A percentile compares a stretch with the other conserved stretches of the same genome.
Conservation (phyloP, 2,113 vertebrate species). For the Accipiter virgatus region DNA sequence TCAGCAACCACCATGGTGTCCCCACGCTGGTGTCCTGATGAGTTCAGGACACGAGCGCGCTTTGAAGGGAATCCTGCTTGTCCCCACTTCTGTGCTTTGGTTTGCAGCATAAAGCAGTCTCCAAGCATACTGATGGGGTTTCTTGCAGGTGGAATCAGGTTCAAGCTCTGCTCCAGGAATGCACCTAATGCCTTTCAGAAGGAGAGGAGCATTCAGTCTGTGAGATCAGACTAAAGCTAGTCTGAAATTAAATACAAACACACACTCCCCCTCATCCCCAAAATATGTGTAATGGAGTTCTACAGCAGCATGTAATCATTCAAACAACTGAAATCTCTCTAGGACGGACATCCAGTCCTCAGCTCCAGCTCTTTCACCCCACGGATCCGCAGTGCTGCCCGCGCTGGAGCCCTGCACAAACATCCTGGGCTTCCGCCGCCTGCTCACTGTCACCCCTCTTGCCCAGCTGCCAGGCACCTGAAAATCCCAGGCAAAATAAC, state of each 20-base stretch:
- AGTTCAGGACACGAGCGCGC: rapidly evolving
- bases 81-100: not conserved
- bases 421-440: rapidly evolving
- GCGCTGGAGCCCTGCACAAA: not conserved
- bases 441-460: not conserved
- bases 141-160: not conserved
- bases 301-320: not conserved
- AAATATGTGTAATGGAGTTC: not conserved
- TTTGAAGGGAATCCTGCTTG: not conserved
- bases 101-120: not conserved
- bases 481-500: not conserved
- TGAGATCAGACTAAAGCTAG: not conserved
- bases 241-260: not conserved
- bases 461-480: not conserved
- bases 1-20: rapidly evolving
- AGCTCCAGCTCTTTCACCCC: not conserved
- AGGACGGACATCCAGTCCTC: not conserved
- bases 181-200: not conserved
- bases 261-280: not conserved
- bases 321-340: not conserved
- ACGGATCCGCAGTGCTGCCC: rapidly evolving
- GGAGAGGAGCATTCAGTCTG: not conserved
- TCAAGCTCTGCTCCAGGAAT: not conserved
- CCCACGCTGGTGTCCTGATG: rapidly evolving
- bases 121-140: not conserved